phyloP scores from a whole-genome alignment of 2,113 vertebrate genomes.

The Sclerurus mexicanus region DNA sequence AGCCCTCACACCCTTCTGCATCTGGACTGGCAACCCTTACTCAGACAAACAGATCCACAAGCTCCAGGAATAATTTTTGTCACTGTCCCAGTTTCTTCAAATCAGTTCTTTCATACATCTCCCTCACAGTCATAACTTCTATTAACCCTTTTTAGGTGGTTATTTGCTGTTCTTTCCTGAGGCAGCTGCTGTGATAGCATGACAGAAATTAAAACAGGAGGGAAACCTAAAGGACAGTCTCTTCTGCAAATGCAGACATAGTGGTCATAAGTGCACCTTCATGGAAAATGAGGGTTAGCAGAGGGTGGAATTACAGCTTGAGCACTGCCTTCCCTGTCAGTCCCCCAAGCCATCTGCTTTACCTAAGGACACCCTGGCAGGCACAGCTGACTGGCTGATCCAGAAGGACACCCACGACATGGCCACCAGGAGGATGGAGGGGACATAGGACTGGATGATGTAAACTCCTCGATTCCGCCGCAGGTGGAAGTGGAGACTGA shows the following conservation, averaged over 20 bases:
- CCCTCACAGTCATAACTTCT: not conserved
- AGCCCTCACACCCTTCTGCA: not conserved
- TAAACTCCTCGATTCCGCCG: constrained; percentile 93
- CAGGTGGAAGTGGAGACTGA: constrained; percentile 90
- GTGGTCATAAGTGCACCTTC: not conserved
- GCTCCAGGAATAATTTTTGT: not conserved
- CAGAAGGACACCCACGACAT: constrained; percentile 99
- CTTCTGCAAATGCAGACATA: not conserved
- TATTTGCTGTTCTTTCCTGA: not conserved
- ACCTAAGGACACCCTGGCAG: constrained; percentile 94
- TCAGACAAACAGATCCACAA: not conserved
- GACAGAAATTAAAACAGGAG: not conserved
- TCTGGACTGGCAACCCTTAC: not conserved
- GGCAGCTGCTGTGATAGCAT: not conserved
- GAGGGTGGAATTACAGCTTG: not conserved
- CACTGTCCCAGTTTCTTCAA: not conserved
- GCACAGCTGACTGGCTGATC: constrained; percentile 97
- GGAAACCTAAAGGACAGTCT: not conserved
- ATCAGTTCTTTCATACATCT: not conserved
- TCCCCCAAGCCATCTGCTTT: not conserved
- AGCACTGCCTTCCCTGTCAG: not conserved
- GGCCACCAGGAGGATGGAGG: constrained; percentile 91
- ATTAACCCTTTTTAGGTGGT: not conserved
- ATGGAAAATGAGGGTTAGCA: not conserved
- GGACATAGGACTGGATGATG: constrained; percentile 98